phyloP scores from a whole-genome alignment of 2,797 vertebrate species.

The Sebastes iracundus region DNA sequence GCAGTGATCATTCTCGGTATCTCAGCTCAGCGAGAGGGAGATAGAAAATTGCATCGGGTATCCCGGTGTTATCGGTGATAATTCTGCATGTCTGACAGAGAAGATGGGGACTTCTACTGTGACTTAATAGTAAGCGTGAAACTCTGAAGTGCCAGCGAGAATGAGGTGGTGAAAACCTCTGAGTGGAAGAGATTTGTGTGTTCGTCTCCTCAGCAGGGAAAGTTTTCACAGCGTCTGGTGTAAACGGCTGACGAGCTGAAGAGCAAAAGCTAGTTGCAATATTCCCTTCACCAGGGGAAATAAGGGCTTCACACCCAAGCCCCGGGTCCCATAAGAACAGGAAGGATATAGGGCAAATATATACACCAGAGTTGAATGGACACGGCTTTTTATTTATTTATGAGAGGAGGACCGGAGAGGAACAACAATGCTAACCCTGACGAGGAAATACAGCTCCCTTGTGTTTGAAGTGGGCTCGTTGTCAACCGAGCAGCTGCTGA shows the following conservation, averaged over 20 bases:
- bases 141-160: background rate
- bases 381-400: constrained; percentile 63
- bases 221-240: constrained; percentile 6
- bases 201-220: background rate
- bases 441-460: constrained; percentile 66
- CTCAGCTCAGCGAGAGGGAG: constrained; percentile 28
- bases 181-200: background rate
- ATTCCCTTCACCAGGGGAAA: constrained; percentile 56
- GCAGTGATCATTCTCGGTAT: constrained; percentile 38
- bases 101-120: constrained; percentile 25
- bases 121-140: background rate
- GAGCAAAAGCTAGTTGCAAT: constrained; percentile 22
- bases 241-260: constrained; percentile 21
- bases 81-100: constrained; percentile 37
- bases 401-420: constrained; percentile 53
- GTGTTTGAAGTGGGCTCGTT: constrained; percentile 62
- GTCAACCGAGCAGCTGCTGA: constrained; percentile 65
- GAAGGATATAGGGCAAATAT: constrained; percentile 63
- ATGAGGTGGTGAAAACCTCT: background rate
- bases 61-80: constrained; percentile 37
- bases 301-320: constrained; percentile 44
- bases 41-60: constrained; percentile 34
- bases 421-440: constrained; percentile 59
- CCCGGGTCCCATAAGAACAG: constrained; percentile 45
- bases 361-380: constrained; percentile 40